Conservation (phyloP, 1,140 invertebrate genomes). For the Phymastichus coffea region DNA sequence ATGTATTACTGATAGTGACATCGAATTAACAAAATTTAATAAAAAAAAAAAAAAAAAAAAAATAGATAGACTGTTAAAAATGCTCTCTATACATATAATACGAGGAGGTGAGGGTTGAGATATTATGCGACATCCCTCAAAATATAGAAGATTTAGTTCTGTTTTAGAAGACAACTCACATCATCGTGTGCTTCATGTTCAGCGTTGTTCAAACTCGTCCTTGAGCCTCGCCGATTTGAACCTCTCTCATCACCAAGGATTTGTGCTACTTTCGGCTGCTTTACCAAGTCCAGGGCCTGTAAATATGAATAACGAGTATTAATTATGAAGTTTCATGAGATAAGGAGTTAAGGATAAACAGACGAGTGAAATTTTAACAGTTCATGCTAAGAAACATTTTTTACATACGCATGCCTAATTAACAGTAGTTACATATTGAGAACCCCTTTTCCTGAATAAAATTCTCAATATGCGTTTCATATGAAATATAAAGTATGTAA, state of each 20-base stretch:
- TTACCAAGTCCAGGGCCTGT: slow-evolving; percentile 85
- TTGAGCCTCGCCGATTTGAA: slow-evolving; percentile 48
- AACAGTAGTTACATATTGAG: no score
- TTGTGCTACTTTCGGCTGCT: slow-evolving; percentile 81
- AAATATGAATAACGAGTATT: slow-evolving; percentile 32
- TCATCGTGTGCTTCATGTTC: slow-evolving; percentile 54
- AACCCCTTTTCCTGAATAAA: no score
- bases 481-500: no score
- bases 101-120: not conserved
- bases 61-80: not conserved
- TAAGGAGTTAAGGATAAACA: slow-evolving; percentile 2
- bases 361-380: slow-evolving; percentile 6
- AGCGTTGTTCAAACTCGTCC: slow-evolving; percentile 51
- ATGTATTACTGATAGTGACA: slow-evolving; percentile 17
- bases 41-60: slow-evolving; percentile 16
- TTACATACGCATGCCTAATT: not conserved
- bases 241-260: slow-evolving; percentile 62
- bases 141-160: no score
- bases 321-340: not conserved
- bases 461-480: no score
- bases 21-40: slow-evolving; percentile 9
- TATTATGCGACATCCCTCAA: not conserved
- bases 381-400: not conserved
- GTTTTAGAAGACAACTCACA: no score
- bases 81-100: slow-evolving; percentile 1